These are phyloP conservation scores for Ischnus inquisitorius DNA, from an alignment of 2,888 invertebrate species.

Conservation along the genomic window DNA sequence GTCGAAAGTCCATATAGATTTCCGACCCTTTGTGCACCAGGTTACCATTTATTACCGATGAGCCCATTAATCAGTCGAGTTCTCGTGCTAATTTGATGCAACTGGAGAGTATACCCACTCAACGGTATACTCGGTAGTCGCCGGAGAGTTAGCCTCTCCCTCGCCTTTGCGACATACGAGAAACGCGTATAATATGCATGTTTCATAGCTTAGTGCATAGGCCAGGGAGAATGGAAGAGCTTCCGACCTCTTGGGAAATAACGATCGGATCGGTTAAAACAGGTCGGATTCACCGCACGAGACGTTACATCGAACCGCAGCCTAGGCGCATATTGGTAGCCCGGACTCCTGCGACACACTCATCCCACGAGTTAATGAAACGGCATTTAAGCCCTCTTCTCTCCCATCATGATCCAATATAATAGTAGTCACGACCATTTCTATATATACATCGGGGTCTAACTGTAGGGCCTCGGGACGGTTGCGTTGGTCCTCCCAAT, in stretches of 20 bases:
- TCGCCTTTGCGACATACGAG: constrained; percentile 45
- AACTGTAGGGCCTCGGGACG: neutral
- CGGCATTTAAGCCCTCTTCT: constrained; percentile 59
- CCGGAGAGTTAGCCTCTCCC: constrained; percentile 51
- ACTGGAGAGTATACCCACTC: constrained; percentile 37
- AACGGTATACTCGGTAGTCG: constrained; percentile 23
- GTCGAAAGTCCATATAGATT: constrained; percentile 41
- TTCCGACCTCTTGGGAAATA: constrained; percentile 61
- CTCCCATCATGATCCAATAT: constrained; percentile 47
- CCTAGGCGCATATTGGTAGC: neutral
- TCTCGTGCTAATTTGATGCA: constrained; percentile 68
- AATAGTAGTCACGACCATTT: constrained; percentile 1
- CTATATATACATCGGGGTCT: neutral
- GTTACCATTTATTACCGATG: constrained; percentile 66
- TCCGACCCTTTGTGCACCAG: constrained; percentile 5
- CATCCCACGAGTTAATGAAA: constrained; percentile 62
- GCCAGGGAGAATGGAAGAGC: constrained; percentile 16
- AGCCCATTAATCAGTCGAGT: constrained; percentile 71
- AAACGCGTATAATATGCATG: constrained; percentile 61
- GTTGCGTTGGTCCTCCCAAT: constrained; percentile 27
- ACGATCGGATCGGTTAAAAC: constrained; percentile 67
- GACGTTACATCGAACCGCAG: constrained; percentile 51
- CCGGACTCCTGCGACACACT: neutral
- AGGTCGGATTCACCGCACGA: constrained; percentile 54
- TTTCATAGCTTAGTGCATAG: constrained; percentile 47